phyloP scores from a whole-genome alignment of 2,113 vertebrate genomes.

The Scopus umbretta region DNA sequence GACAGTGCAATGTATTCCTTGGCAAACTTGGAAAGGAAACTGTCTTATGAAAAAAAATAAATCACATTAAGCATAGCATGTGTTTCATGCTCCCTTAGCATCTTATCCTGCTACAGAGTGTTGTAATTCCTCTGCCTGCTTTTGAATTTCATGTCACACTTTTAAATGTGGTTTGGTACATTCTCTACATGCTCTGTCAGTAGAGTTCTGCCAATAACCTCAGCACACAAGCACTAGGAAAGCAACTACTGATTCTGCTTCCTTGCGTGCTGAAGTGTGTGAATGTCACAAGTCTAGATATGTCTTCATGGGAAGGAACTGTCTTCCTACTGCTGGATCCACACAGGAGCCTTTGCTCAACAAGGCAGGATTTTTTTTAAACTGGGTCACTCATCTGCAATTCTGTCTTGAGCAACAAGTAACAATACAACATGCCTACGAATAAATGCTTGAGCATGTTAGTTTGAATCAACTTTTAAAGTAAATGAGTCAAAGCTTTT shows the following conservation, averaged over 20 bases:
- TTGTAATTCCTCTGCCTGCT: conserved; percentile 62
- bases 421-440: background rate
- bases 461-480: background rate
- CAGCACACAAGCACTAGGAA: background rate
- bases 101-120: conserved; percentile 40
- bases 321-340: background rate
- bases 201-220: conserved; percentile 49
- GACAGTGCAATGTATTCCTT: background rate
- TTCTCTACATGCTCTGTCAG: conserved; percentile 60
- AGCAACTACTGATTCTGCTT: background rate
- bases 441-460: background rate
- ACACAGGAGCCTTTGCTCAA: background rate
- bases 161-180: conserved; percentile 58
- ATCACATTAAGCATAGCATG: conserved; percentile 57
- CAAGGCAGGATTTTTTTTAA: background rate
- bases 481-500: background rate
- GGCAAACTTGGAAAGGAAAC: background rate
- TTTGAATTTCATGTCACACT: conserved; percentile 65
- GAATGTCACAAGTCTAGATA: background rate
- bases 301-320: background rate
- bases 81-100: conserved; percentile 61
- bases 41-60: background rate
- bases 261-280: background rate
- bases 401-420: background rate
- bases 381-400: background rate